Conservation (phyloP, 2,113 vertebrate species). For the Amphiprion percula region DNA sequence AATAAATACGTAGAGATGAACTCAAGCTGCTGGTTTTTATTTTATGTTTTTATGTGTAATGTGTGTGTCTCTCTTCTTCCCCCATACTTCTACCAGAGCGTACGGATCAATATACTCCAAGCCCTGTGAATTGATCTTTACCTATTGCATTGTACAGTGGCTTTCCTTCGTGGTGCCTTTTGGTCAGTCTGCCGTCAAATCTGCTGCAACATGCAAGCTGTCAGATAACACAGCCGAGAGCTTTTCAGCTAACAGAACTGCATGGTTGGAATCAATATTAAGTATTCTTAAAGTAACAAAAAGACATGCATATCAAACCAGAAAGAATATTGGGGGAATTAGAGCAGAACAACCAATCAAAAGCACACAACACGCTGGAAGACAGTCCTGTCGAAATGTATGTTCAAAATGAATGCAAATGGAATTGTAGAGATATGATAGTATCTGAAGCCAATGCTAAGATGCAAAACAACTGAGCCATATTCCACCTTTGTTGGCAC, state of each 20-base stretch:
- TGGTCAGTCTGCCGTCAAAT: slow-evolving; percentile 55
- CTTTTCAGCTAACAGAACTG: slow-evolving; percentile 15
- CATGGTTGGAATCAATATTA: slow-evolving; percentile 46
- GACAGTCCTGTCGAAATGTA: too few relatives aligned
- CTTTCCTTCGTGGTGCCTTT: slow-evolving; percentile 39
- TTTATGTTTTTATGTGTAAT: neutral
- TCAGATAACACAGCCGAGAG: slow-evolving; percentile 51
- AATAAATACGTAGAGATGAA: neutral
- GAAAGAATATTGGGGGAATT: neutral
- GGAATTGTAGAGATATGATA: neutral
- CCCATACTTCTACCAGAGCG: neutral
- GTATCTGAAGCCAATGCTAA: neutral
- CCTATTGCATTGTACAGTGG: slow-evolving; percentile 16
- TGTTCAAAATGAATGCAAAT: neutral
- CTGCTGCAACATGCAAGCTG: slow-evolving; percentile 27
- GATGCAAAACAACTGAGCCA: neutral
- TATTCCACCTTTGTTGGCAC: neutral
- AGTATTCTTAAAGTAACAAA: slow-evolving; percentile 28
- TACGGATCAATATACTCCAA: slow-evolving; percentile 17
- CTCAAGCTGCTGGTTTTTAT: neutral
- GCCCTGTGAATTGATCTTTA: slow-evolving; percentile 52
- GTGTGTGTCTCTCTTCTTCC: neutral
- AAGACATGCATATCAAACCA: neutral
- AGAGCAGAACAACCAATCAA: neutral
- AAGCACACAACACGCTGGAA: neutral